Evolutionary conservation across 2,113 vertebrate species (phyloP).

Genomic region (Crocuta crocuta): DNA sequence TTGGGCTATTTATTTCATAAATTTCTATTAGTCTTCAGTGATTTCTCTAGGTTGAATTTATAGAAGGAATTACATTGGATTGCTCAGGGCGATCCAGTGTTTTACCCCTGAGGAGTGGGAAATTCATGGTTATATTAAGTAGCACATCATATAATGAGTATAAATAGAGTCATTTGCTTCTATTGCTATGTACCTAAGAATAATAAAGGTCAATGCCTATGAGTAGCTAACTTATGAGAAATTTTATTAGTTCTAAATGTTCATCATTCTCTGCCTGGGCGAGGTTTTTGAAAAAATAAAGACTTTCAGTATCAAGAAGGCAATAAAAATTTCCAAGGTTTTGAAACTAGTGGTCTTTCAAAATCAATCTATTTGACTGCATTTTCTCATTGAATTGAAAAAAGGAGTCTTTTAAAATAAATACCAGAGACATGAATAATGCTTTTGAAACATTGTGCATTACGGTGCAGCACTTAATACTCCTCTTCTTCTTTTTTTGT

Average conservation of each 20-base stretch:
- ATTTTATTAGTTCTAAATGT: constrained; percentile 1
- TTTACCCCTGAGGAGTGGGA: neutral
- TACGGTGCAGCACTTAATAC: neutral
- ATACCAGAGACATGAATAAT: neutral
- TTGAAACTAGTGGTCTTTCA: neutral
- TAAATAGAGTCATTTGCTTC: neutral
- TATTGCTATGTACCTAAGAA: neutral
- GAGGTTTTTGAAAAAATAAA: neutral
- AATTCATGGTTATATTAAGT: neutral
- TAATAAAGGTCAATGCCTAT: neutral
- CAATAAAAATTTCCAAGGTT: neutral
- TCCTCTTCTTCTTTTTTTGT: neutral
- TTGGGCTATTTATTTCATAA: neutral
- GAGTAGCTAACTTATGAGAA: constrained; percentile 1
- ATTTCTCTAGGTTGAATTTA: neutral
- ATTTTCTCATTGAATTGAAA: constrained; percentile 41
- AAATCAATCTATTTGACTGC: constrained; percentile 1
- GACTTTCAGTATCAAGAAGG: neutral
- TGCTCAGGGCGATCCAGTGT: neutral
- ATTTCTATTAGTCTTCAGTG: neutral
- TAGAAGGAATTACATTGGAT: neutral
- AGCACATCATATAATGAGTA: neutral
- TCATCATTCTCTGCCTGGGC: neutral
- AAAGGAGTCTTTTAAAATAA: constrained; percentile 29
- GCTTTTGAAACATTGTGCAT: constrained; percentile 1